Conservation (phyloP, 2,113 vertebrate species). For the Chitala chitala region DNA sequence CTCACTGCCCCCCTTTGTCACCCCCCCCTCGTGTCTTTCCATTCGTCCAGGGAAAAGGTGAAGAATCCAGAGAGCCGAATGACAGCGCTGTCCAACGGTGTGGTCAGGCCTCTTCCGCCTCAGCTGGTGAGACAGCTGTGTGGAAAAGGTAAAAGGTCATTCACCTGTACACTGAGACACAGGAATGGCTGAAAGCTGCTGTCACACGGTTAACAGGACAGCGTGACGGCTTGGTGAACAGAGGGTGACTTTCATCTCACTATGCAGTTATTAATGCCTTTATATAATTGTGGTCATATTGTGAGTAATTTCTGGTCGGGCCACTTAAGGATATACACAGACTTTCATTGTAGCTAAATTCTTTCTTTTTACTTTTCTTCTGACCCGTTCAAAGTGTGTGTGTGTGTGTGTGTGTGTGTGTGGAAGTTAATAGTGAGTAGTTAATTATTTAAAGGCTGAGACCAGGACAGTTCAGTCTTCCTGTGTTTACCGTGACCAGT, state of each 20-base stretch:
- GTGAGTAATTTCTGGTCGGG: too few species aligned
- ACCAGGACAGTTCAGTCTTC: too few species aligned
- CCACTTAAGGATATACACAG: not conserved
- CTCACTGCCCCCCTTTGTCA: not conserved
- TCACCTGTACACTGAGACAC: not conserved
- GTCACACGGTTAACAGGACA: not conserved
- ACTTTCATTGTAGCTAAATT: not conserved
- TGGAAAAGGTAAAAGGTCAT: constrained; percentile 58
- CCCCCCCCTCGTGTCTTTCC: not conserved
- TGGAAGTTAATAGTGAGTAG: not conserved
- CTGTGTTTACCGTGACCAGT: too few species aligned
- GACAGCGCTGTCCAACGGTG: constrained; percentile 50
- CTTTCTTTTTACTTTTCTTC: constrained; percentile 1
- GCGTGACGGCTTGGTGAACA: too few species aligned
- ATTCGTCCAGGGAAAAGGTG: constrained; percentile 14
- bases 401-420: not conserved
- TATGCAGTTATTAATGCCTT: too few species aligned
- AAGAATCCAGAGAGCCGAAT: constrained; percentile 10
- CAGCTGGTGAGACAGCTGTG: constrained; percentile 48
- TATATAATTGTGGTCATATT: too few species aligned
- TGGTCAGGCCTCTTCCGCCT: constrained; percentile 50
- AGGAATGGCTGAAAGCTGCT: not conserved
- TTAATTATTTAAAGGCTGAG: too few species aligned
- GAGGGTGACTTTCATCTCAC: too few species aligned
- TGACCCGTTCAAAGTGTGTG: not conserved